phyloP scores from a whole-genome alignment of 2,888 invertebrate genomes.

The Dryococelus australis region DNA sequence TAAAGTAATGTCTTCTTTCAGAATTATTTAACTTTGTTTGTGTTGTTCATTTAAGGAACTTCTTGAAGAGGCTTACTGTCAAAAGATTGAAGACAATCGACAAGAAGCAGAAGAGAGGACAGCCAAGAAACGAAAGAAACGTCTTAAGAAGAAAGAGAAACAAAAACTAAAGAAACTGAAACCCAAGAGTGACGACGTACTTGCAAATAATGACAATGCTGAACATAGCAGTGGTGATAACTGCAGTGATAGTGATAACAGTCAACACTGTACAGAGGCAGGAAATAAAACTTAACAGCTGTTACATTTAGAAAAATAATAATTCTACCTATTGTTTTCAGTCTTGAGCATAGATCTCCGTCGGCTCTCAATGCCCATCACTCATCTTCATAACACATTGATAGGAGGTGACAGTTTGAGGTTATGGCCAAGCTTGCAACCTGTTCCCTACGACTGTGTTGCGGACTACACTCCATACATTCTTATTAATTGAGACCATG shows the following conservation, averaged over 20 bases:
- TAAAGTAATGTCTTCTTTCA: too few species aligned
- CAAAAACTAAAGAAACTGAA: conserved; percentile 57
- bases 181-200: conserved; percentile 45
- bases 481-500: too few species aligned
- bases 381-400: too few species aligned
- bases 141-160: conserved; percentile 77
- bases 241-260: conserved; percentile 45
- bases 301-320: conserved; percentile 40
- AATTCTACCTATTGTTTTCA: too few species aligned
- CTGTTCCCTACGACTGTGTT: too few species aligned
- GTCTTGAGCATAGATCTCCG: too few species aligned
- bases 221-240: conserved; percentile 56
- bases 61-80: conserved; percentile 82
- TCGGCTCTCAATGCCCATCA: too few species aligned
- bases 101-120: conserved; percentile 79
- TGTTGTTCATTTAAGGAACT: conserved; percentile 69
- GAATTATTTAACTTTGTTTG: too few species aligned
- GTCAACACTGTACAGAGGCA: conserved; percentile 54
- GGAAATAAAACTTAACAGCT: conserved; percentile 51
- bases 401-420: too few species aligned
- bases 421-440: too few species aligned
- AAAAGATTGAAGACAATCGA: conserved; percentile 78
- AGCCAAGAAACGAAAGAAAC: conserved; percentile 90
- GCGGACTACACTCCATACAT: too few species aligned
- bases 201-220: conserved; percentile 49